These are phyloP conservation scores for Lordiphosa stackelbergi DNA, from an alignment of 1,140 invertebrate genomes.

Conservation along the genomic window DNA sequence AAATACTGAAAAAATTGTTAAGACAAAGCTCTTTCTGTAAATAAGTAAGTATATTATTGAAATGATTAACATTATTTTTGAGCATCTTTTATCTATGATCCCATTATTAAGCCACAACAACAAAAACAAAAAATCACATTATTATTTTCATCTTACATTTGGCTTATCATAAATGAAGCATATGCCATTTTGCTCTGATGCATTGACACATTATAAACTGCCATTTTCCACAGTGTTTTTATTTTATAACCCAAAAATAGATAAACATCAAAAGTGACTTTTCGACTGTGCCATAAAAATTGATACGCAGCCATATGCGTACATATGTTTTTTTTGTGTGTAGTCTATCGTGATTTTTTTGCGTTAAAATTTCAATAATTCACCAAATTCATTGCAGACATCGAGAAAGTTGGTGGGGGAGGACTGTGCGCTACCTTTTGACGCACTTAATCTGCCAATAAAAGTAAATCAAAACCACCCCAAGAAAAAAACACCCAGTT, in stretches of 20 bases:
- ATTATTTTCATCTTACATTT: slow-evolving; percentile 11
- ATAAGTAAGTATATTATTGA: no score
- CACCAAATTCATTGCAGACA: slow-evolving; percentile 35
- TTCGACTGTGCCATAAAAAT: slow-evolving; percentile 65
- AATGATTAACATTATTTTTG: no score
- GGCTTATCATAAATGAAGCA: slow-evolving; percentile 1
- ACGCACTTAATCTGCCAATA: slow-evolving; percentile 75
- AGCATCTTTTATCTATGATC: no score
- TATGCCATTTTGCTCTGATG: slow-evolving; percentile 15
- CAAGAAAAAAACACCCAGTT: slow-evolving; percentile 45
- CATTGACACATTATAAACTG: slow-evolving; percentile 38
- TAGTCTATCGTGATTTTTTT: slow-evolving; percentile 32
- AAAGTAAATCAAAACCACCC: slow-evolving; percentile 76
- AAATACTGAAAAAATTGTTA: no score
- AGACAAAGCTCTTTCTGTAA: no score
- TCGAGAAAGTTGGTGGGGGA: slow-evolving; percentile 11
- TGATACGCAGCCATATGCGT: slow-evolving; percentile 34
- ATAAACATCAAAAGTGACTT: slow-evolving; percentile 65
- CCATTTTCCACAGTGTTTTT: slow-evolving; percentile 10
- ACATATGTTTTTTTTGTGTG: slow-evolving; percentile 17
- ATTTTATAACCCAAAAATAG: slow-evolving; percentile 51
- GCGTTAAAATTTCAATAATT: slow-evolving; percentile 55
- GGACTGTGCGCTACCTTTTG: slow-evolving; percentile 59
- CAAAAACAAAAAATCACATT: background rate
- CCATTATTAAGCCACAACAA: no score